Conservation (phyloP, 2,113 vertebrate species). For the Electrona antarctica region DNA sequence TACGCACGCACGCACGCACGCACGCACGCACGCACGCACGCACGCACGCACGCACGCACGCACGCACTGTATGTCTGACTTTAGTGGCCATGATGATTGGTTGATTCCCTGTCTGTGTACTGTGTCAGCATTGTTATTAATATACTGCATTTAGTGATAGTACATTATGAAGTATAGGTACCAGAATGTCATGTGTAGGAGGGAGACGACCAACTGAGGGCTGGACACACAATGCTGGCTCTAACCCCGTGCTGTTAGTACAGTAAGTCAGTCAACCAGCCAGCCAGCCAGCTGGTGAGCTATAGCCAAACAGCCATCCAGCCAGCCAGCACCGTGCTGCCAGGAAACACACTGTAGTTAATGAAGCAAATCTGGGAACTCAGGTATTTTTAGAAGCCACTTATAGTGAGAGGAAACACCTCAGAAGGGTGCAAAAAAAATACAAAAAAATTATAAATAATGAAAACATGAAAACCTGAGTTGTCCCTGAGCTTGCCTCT, state of each 20-base stretch:
- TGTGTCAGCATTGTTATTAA: no score
- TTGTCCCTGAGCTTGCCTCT: constrained; percentile 30
- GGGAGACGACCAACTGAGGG: no score
- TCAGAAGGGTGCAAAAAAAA: constrained; percentile 40
- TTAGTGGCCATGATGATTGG: neutral
- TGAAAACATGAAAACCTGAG: constrained; percentile 9
- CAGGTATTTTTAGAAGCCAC: constrained; percentile 73
- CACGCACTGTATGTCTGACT: neutral
- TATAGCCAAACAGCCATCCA: constrained; percentile 30
- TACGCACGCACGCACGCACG: no score
- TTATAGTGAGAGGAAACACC: constrained; percentile 65
- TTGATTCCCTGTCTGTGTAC: no score
- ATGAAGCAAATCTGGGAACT: constrained; percentile 73
- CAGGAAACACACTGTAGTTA: constrained; percentile 73
- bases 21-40: no score
- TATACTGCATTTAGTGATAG: no score
- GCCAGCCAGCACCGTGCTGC: constrained; percentile 52
- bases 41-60: neutral
- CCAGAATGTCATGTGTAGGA: no score
- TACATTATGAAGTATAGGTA: no score
- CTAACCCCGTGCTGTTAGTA: constrained; percentile 3
- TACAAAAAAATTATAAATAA: no score
- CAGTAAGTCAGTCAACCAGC: constrained; percentile 25
- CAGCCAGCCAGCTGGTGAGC: constrained; percentile 24
- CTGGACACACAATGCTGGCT: no score